Evolutionary conservation across 2,113 vertebrate species (phyloP).

Genomic region (Erpornis zantholeuca): DNA sequence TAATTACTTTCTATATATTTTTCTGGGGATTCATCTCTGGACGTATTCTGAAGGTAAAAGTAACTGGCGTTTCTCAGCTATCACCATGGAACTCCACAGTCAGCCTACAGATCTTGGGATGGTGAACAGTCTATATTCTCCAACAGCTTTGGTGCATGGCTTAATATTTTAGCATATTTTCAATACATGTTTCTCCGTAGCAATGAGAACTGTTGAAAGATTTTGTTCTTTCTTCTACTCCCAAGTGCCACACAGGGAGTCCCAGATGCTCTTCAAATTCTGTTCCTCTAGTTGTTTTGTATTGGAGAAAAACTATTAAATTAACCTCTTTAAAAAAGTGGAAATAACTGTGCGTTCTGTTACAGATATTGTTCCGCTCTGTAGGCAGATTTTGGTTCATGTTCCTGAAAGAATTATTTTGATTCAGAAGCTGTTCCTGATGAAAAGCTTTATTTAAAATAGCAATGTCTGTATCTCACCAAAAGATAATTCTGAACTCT

Average conservation of each 20-base stretch:
- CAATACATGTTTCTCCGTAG: neutral
- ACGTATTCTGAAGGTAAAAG: neutral
- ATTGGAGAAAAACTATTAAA: neutral
- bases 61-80: neutral
- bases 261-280: neutral
- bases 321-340: neutral
- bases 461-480: neutral
- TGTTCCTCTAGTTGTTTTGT: neutral
- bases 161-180: neutral
- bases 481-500: conserved; percentile 12
- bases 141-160: conserved; percentile 2
- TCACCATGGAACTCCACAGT: neutral
- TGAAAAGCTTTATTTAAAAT: conserved; percentile 2
- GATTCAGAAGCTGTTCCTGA: conserved; percentile 41
- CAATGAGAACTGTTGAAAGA: neutral
- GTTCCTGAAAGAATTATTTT: neutral
- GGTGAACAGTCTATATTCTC: neutral
- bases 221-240: neutral
- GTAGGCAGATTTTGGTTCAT: neutral
- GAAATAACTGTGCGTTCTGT: neutral
- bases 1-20: neutral
- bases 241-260: neutral
- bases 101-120: neutral
- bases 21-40: neutral
- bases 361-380: neutral